Base-by-base conservation (phyloP, 2,113 vertebrate species). In the Chitala chitala region DNA sequence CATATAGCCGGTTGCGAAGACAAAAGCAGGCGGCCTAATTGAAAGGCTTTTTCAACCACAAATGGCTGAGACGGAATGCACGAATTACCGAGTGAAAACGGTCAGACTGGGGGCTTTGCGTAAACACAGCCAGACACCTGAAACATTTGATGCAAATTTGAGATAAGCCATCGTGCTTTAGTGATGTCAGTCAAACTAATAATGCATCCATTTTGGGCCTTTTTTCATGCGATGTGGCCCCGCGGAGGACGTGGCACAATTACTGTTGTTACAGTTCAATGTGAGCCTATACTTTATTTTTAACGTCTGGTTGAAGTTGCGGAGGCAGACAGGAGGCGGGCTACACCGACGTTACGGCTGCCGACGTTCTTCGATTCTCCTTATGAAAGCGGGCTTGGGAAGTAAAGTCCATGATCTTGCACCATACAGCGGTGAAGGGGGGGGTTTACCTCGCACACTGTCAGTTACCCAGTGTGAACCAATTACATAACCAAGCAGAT, bases 401-500 rank as follows among this genome's bases (percentile, higher is more conserved):
- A n/a, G n/a, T n/a, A n/a, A n/a, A n/a, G n/a, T n/a, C n/a, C n/a
- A n/a, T n/a, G n/a, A n/a, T n/a, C n/a, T n/a, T n/a, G n/a, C n/a
- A n/a, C n/a, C n/a, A n/a, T n/a, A n/a, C n/a, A n/a, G n/a, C n/a
- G n/a, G n/a, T n/a, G n/a, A n/a, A n/a, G n/a, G n/a, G n/a, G n/a
- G n/a, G n/a, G n/a, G n/a, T n/a, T n/a, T n/a, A n/a, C n/a, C n/a
- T n/a, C n/a, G n/a, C n/a, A n/a, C n/a, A n/a, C n/a, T n/a, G n/a
- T n/a, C n/a, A n/a, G n/a, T n/a, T 36, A 63, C 64, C n/a, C 40
- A 15, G 42, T 29, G 64, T 38, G 20, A 44, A 68, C 42, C 64
- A 68, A 68, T 68, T 46, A 68, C 26, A n/a, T 46, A 63, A 63
- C 64, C 42, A 42, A 68, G 24, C n/a, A 68, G 59, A 22, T 46